Evolutionary conservation across 2,113 vertebrate genomes (phyloP), one percentile per base, ranked within the genome.

Genomic region (Chaetodon trifascialis): DNA sequence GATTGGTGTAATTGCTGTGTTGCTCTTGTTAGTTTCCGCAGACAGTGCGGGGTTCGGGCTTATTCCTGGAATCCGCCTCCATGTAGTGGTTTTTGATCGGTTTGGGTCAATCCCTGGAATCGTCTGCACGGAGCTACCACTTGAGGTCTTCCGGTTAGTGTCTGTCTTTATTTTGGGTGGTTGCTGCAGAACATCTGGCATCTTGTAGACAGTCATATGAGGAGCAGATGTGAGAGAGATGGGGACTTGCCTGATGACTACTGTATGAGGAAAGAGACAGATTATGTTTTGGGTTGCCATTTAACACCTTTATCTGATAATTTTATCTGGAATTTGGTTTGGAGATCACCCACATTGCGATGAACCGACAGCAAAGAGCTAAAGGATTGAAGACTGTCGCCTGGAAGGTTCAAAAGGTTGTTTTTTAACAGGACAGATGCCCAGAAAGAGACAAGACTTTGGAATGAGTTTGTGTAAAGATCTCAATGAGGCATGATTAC

Each of bases 131-230:
- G 82, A 83, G 47, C 66, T 54, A 2, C 59, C 30, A 3, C 59
- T 73, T 1, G 84, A 72, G 40, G 44, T 75, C 67, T 79, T 83
- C 83, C 7, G 51, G 16, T 67, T 25, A 70, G 74, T 0, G 38
- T 77, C 72, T 30, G 78, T 85, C 71, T 85, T 90, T 46, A 12
- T 42, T 85, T 73, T 70, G 62, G 80, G 73, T 6, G 76, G 77
- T 14, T 77, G 83, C 51, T 23, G 73, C n/a, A 25, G 69, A 68
- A 91, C 85, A 84, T 87, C 86, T 86, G 89, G 82, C 9, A n/a
- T 46, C 74, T 80, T 66, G 76, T 81, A 59, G 73, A 59, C 38
- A 1, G 85, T 84, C 0, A 44, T 72, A 62, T 1, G 79, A 54
- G 87, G 76, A 82, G 40, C 86, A 86, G 89, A 83, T 82, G 85